Base-by-base conservation (phyloP, 92 coral and sea anemone species). In the Porites rus region DNA sequence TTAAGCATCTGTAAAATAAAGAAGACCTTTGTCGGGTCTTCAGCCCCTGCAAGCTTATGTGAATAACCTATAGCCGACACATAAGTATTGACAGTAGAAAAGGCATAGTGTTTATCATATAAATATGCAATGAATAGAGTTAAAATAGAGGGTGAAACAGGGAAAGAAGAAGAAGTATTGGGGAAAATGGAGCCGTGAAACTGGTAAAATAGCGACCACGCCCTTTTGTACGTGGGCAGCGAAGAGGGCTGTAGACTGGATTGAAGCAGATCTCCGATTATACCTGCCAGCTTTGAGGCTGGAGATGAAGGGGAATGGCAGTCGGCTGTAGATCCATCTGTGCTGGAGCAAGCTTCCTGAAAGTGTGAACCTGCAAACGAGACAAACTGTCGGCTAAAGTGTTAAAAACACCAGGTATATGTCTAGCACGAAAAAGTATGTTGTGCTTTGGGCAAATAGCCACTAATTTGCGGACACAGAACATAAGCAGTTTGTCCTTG, bases 181-280 rank as follows among this genome's bases (percentile, higher is more conserved):
- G 74, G 74, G 7, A 69, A 69, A 69, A 51, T 69, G 31, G 74
- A 50, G 31, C 31, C 51, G 5, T 11, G 75, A 69, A 69, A 69
- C 14, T 69, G 75, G 70, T 71, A 58, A 74, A 84, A 92, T 17
- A 88, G 83, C 56, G 64, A 65, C 92, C 95, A 92, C 10, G 89
- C 95, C 14, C 92, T 72, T n/a, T 58, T 81, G 68, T 92, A 92
- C 8, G 91, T 86, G 2, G 92, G 88, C 50, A 92, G 31, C 6
- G 95, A 89, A 11, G 90, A 85, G 22, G 84, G 88, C 87, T 88
- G 92, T 7, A 89, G 79, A 68, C 95, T 92, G 38, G 95, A 85
- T 68, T 69, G 25, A 64, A 83, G 20, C 16, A 92, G 72, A 16
- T 68, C 52, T 17, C 85, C 59, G 6, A 83, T 81, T 83, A 83